Percentiles rank a stretch among this genome's conserved stretches.
These are phyloP conservation scores for Indicator indicator DNA, from an alignment of 2,113 vertebrate species.

Conservation along the genomic window DNA sequence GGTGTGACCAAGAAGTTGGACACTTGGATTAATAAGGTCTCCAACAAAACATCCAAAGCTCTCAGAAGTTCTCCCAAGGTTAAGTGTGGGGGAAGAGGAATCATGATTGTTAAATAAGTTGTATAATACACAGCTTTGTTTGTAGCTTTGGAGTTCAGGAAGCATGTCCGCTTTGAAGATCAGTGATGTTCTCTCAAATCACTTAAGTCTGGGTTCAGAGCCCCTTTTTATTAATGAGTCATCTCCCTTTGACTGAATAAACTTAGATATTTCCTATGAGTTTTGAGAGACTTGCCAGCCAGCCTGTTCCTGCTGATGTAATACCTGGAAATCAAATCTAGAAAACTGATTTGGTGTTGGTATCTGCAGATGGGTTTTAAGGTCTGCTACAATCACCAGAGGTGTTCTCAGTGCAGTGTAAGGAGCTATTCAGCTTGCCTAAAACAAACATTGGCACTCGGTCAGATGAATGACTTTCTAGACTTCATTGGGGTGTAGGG, in stretches of 20 bases:
- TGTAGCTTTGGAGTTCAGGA: not conserved
- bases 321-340: not conserved
- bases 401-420: not conserved
- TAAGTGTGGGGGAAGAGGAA: slow-evolving; percentile 19
- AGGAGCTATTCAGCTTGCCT: not conserved
- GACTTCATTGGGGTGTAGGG: not conserved
- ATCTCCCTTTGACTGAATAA: not conserved
- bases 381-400: rapidly evolving
- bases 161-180: not conserved
- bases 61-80: slow-evolving; percentile 32
- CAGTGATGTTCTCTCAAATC: not conserved
- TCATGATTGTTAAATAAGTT: not conserved
- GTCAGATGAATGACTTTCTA: not conserved
- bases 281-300: not conserved
- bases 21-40: not conserved
- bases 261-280: not conserved
- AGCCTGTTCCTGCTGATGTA: not conserved
- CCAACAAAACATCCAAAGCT: not conserved
- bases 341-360: rapidly evolving
- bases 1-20: not conserved
- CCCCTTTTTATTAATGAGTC: not conserved
- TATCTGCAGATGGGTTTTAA: not conserved
- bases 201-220: not conserved
- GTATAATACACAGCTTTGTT: not conserved
- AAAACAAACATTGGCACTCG: not conserved